Base-by-base conservation (phyloP, 2,797 vertebrate species). In the Schizopygopsis pylzovi region DNA sequence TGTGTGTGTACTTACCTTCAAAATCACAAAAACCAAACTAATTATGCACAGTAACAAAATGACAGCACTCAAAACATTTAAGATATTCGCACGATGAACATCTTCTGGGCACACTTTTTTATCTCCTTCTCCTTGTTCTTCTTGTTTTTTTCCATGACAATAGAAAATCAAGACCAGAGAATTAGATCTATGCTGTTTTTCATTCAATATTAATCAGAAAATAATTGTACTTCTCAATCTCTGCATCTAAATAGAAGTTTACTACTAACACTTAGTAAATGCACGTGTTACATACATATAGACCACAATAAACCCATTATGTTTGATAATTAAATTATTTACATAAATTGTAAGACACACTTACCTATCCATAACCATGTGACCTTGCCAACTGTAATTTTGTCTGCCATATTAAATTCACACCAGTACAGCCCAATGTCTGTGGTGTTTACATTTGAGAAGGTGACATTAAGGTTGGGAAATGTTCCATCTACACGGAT, bases 401-500 rank as follows among this genome's bases (percentile, higher is more conserved):
- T 68, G 0, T 81, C 63, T 68, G 68, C 28, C 0, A 0, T 0
- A 39, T 81, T 81, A 52, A 81, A 81, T n/a, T 39, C 20, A 68
- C 79, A 81, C 79, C 79, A 81, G 79, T 68, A 81, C 2, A 68
- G 0, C 1, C 45, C 79, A 52, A 0, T 39, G 28, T 81, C 79
- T 52, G 10, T 6, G 0, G 1, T 6, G 68, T 11, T 68, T 6
- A 52, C 43, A 12, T 68, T 0, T 3, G 47, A 33, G 12, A 81
- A 11, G 3, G 6, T 39, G 4, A 4, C 28, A 0, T 1, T 16
- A 9, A 81, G 1, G 11, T 52, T 52, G 79, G 63, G 6, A 47
- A 68, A 0, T 10, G 0, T 0, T 81, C 43, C 59, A 10, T 3
- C 15, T 39, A 81, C 18, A 5, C 0, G 1, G 11, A 33, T 11